Conservation (phyloP, 2,888 invertebrate genomes). For the Parapristionchus giblindavisi region DNA sequence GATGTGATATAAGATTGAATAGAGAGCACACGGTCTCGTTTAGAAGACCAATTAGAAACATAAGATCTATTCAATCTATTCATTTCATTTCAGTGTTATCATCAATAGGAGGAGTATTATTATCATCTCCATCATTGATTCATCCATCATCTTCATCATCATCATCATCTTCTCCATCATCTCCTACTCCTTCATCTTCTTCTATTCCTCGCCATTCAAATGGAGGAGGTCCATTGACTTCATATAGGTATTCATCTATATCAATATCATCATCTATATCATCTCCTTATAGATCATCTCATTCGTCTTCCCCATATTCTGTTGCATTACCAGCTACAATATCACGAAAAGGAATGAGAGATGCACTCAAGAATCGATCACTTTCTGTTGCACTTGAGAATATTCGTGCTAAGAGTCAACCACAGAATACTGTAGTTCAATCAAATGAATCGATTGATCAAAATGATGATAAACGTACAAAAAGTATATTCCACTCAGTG, state of each 20-base stretch:
- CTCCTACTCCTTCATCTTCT: no score
- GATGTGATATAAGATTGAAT: no score
- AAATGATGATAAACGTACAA: not conserved
- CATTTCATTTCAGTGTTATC: no score
- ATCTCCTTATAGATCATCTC: not conserved
- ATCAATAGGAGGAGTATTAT: no score
- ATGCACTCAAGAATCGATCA: slow-evolving; percentile 31
- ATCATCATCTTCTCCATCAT: no score
- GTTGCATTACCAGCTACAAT: slow-evolving; percentile 24
- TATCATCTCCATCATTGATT: no score
- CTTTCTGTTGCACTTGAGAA: slow-evolving; percentile 23
- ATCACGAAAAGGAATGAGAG: slow-evolving; percentile 21
- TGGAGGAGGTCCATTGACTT: no score
- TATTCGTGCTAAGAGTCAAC: slow-evolving; percentile 12
- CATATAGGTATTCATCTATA: not conserved
- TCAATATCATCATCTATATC: not conserved
- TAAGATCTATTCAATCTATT: no score
- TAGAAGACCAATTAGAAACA: no score
- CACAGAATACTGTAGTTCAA: not conserved
- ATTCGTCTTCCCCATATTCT: slow-evolving; percentile 15
- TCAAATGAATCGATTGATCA: not conserved
- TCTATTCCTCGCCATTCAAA: no score
- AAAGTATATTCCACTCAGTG: slow-evolving; percentile 37
- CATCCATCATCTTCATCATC: no score
- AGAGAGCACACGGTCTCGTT: no score